Base-by-base conservation (phyloP, 2,797 vertebrate species). In the Sebastes reedi region DNA sequence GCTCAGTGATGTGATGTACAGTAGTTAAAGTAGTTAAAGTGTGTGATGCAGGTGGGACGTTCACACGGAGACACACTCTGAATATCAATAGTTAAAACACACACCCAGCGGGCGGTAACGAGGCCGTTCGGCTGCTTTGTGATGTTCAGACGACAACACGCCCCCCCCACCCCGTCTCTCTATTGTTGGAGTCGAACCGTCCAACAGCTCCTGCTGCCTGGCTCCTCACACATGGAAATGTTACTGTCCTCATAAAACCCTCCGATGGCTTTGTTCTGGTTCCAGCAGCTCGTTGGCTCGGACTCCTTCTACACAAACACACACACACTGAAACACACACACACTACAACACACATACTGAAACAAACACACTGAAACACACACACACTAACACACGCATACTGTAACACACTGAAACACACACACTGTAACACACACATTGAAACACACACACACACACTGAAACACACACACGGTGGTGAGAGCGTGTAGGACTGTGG, bases 401-500 rank as follows among this genome's bases (percentile, higher is more conserved):
- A 29, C 29, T n/a, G n/a, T n/a, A 29, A 32, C 30, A 32, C 30
- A 32, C 30, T 30, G 0, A 0, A 7, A 30, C 29, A 30, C 29
- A 30, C 29, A 30, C 1, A 8, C 29, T 30, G 6, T 1, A 32
- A 32, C 30, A 32, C 2, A 30, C 30, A 32, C 8, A 30, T 0
- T 30, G 29, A 7, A 7, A 30, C 29, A 25, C 1, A 32, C 30
- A 32, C 8, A 32, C 30, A 12, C 34, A 36, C 34, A 36, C 34
- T 36, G 34, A 12, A 36, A 36, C 34, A 36, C 34, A 13, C 36
- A 39, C 46, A 34, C 12, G 72, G 22, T 29, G 75, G 30, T 88
- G 87, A 82, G 83, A 85, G 86, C 67, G 68, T 84, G 77, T 29
- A 1, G 71, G 78, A 72, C 82, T 90, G 91, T 93, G 92, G 91